phyloP scores from a whole-genome alignment of 2,888 invertebrate genomes.

The Drosophila hamatofila region DNA sequence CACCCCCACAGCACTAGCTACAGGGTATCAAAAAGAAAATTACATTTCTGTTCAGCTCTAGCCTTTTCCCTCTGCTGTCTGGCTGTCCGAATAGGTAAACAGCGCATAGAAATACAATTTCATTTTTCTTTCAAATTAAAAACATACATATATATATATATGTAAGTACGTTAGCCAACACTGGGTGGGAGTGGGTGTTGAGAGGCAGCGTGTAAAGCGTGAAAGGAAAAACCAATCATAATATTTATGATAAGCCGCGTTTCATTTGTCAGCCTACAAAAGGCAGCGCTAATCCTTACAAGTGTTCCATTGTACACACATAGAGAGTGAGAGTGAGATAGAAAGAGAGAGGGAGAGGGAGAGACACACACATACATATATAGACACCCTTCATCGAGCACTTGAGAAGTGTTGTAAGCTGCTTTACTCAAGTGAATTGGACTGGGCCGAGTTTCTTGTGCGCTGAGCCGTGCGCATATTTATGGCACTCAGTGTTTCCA shows the following conservation, averaged over 20 bases:
- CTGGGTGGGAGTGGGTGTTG: slow-evolving; percentile 3
- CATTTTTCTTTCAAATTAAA: slow-evolving; percentile 27
- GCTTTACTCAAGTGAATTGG: slow-evolving; percentile 72
- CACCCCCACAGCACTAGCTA: not conserved
- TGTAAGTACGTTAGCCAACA: slow-evolving; percentile 2
- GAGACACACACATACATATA: not conserved
- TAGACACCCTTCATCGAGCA: slow-evolving; percentile 32
- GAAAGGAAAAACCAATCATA: slow-evolving; percentile 62
- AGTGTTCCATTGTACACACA: slow-evolving; percentile 45
- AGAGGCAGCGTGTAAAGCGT: not conserved
- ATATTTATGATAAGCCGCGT: slow-evolving; percentile 70
- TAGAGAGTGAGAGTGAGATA: slow-evolving; percentile 7
- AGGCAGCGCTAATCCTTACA: slow-evolving; percentile 69
- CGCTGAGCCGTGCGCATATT: slow-evolving; percentile 51
- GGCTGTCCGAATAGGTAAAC: slow-evolving; percentile 68
- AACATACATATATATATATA: not conserved
- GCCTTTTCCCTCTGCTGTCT: not conserved
- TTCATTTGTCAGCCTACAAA: slow-evolving; percentile 55
- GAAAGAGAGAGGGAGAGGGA: slow-evolving; percentile 19
- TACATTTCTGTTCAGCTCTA: slow-evolving; percentile 58
- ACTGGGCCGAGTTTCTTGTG: slow-evolving; percentile 50
- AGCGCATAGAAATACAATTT: slow-evolving; percentile 71
- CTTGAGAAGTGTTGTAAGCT: slow-evolving; percentile 76
- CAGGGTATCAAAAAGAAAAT: slow-evolving; percentile 52
- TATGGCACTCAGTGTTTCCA: slow-evolving; percentile 35